phyloP scores from a whole-genome alignment of 2,797 vertebrate species.

The Synaphobranchus kaupii region DNA sequence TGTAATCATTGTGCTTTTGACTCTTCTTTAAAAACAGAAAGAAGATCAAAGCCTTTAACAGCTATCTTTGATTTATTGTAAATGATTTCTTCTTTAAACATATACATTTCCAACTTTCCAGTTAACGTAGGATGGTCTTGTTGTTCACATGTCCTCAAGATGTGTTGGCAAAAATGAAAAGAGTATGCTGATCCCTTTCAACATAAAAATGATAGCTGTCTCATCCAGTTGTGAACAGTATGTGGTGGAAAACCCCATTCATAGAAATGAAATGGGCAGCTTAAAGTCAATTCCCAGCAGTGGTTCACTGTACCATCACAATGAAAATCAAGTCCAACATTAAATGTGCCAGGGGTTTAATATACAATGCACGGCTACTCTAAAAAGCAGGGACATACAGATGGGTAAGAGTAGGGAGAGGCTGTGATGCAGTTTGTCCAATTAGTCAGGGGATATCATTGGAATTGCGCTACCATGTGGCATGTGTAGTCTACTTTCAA shows the following conservation, averaged over 20 bases:
- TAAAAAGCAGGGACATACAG: neutral
- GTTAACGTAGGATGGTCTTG: constrained; percentile 30
- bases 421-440: neutral
- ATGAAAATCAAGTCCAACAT: neutral
- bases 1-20: constrained; percentile 20
- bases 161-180: neutral
- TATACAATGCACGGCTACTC: neutral
- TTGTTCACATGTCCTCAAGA: neutral
- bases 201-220: constrained; percentile 3
- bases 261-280: neutral
- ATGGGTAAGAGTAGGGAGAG: neutral
- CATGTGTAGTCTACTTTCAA: neutral
- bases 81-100: constrained; percentile 21
- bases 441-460: neutral
- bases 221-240: neutral
- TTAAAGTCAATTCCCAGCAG: neutral
- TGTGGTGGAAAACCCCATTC: neutral
- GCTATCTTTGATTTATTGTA: constrained; percentile 35
- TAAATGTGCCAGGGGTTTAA: neutral
- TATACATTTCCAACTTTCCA: constrained; percentile 24
- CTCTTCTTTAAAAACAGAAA: constrained; percentile 24
- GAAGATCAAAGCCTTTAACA: constrained; percentile 31
- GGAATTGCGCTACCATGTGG: neutral
- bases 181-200: constrained; percentile 11
- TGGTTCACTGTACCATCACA: neutral